Base-by-base conservation (phyloP, 2,888 invertebrate genomes). In the Athalia circularis region DNA sequence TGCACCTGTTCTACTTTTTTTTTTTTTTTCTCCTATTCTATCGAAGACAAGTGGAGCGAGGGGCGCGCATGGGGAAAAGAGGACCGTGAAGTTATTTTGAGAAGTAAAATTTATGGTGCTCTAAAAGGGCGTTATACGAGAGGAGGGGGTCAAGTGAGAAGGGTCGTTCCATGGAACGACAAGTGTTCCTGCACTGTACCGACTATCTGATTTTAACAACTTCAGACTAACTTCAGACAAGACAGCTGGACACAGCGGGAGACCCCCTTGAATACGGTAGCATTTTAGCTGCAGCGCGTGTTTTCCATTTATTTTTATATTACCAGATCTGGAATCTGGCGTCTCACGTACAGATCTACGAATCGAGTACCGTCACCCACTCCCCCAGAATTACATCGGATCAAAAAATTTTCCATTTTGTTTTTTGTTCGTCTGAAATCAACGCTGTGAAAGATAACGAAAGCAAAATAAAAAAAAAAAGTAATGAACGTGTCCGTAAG, bases 181-280 rank as follows among this genome's bases (percentile, higher is more conserved):
- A 59, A 72, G 72, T 72, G 72, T 72, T 72, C 45, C 57, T 61
- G 11, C 11, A 52, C 52, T 9, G 52, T 52, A 52, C 7, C 7
- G 3, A 52, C 52, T 52, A 52, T 9, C 52, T 52, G 11, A 52
- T 11, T 52, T 29, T 29, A 29, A 29, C 29, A 29, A 29, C 29
- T 29, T 29, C 11, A 54, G 5, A 54, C 54, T 4, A n/a, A 54
- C 11, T 13, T 3, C 11, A 45, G 13, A 59, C 61, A 29, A 62
- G 72, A 74, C 72, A 74, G 72, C 72, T 74, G 72, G 72, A 74
- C 61, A 13, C 72, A 74, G 72, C 72, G 15, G 59, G 72, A 61
- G 72, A 61, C 54, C 52, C 68, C 68, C 43, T 68, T 5, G 54
- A 67, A 67, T 15, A 13, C 13, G 8, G 1, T 7, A n/a, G 29